Percentiles rank a stretch among this genome's conserved stretches.
phyloP scores from a whole-genome alignment of 2,888 invertebrate genomes.

The Spilosoma lubricipeda region DNA sequence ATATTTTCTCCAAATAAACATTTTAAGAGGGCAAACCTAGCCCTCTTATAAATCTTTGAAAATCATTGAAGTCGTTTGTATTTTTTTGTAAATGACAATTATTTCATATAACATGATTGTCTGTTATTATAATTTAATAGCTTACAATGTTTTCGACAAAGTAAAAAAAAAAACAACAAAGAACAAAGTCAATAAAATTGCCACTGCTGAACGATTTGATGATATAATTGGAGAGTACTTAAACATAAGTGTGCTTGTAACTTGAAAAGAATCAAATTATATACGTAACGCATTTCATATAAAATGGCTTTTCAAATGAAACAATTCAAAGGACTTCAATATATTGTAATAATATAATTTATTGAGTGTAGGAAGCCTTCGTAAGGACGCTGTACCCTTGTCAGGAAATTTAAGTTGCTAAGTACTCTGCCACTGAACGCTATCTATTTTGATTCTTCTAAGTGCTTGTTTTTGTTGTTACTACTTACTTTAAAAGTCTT shows the following conservation, averaged over 20 bases:
- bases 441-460: not conserved
- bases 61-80: not conserved
- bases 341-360: not conserved
- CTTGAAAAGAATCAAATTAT: slow-evolving; percentile 6
- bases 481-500: too few species aligned
- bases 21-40: not conserved
- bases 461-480: not conserved
- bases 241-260: slow-evolving; percentile 2
- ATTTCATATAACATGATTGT: not conserved
- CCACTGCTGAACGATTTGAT: slow-evolving; percentile 14
- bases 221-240: slow-evolving; percentile 22
- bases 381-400: not conserved
- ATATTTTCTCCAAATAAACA: not conserved
- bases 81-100: not conserved
- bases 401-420: not conserved
- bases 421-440: not conserved
- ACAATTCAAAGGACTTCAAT: not conserved
- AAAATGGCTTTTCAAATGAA: not conserved
- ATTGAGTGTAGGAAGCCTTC: not conserved
- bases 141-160: not conserved
- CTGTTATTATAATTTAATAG: not conserved
- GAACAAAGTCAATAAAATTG: slow-evolving; percentile 10
- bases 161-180: slow-evolving; percentile 7
- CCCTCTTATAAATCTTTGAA: not conserved
- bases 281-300: not conserved